phyloP scores from a whole-genome alignment of 1,140 invertebrate species.

The Drosophila willistoni region DNA sequence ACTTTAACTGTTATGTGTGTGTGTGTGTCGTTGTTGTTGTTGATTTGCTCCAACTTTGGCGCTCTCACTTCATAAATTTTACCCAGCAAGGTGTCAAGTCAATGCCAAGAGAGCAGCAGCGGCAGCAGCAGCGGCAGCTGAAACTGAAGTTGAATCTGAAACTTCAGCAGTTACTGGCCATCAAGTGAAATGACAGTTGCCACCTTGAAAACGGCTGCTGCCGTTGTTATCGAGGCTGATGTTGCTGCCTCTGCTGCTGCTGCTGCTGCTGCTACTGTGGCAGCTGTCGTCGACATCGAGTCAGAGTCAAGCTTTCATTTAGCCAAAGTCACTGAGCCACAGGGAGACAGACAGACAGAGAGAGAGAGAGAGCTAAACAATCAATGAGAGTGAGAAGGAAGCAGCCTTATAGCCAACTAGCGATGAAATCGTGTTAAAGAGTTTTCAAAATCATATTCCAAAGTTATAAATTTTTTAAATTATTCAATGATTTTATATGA shows the following conservation, averaged over 20 bases:
- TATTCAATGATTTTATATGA: too few relatives aligned
- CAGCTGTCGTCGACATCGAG: constrained; percentile 64
- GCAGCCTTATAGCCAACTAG: background rate
- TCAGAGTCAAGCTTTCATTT: constrained; percentile 74
- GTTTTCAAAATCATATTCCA: background rate
- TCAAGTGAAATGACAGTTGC: constrained; percentile 78
- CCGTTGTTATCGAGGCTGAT: constrained; percentile 16
- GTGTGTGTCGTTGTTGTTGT: constrained; percentile 1
- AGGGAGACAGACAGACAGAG: too few relatives aligned
- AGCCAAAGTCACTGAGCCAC: constrained; percentile 25
- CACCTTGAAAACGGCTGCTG: constrained; percentile 68
- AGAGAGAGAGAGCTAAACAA: background rate
- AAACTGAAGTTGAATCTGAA: constrained; percentile 35
- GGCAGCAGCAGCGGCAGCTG: constrained; percentile 22
- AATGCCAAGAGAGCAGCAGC: constrained; percentile 61
- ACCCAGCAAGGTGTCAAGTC: constrained; percentile 74
- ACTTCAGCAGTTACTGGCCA: constrained; percentile 47
- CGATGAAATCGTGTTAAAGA: constrained; percentile 1
- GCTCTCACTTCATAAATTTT: constrained; percentile 79
- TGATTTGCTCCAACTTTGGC: constrained; percentile 35
- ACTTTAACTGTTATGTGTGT: constrained; percentile 21
- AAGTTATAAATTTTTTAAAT: background rate
- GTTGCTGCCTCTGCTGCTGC: constrained; percentile 18
- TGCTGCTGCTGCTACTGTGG: constrained; percentile 31
- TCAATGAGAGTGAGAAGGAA: background rate